Conservation (phyloP, 2,888 invertebrate species). For the Polyploca ridens region DNA sequence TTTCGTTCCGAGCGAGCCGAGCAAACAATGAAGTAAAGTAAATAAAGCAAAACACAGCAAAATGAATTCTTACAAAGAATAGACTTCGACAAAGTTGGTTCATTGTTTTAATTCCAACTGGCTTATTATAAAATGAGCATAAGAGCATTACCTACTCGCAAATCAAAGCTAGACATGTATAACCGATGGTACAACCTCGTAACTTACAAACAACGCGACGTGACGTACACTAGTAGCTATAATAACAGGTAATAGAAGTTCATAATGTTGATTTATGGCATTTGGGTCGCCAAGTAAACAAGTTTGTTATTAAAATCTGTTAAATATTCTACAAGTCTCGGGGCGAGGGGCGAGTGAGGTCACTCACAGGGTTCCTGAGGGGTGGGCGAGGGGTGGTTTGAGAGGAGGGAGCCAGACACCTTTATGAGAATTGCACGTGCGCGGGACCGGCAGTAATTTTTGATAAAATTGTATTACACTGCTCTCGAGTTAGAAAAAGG, state of each 20-base stretch:
- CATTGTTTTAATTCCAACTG: conserved; percentile 5
- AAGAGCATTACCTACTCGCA: not conserved
- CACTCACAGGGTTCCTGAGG: conserved; percentile 22
- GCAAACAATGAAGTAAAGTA: not conserved
- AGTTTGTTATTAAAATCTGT: conserved; percentile 49
- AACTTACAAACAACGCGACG: not conserved
- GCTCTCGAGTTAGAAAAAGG: conserved; percentile 35
- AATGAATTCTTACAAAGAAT: not conserved
- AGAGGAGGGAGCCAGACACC: conserved; percentile 48
- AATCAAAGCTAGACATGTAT: not conserved
- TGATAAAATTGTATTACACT: conserved; percentile 66
- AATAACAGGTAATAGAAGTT: conserved; percentile 17
- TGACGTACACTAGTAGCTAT: not conserved
- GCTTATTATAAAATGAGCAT: not conserved
- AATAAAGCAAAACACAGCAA: not conserved
- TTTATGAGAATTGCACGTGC: conserved; percentile 68
- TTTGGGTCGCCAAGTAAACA: conserved; percentile 40
- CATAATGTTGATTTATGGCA: conserved; percentile 36
- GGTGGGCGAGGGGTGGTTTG: conserved; percentile 19
- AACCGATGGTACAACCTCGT: not conserved
- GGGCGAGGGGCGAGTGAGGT: conserved; percentile 24
- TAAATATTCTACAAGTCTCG: conserved; percentile 50
- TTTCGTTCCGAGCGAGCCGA: not conserved
- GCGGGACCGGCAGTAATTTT: conserved; percentile 58
- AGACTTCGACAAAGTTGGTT: not conserved